Conservation (phyloP, 2,888 invertebrate genomes). For the Trissoscelio sp. region DNA sequence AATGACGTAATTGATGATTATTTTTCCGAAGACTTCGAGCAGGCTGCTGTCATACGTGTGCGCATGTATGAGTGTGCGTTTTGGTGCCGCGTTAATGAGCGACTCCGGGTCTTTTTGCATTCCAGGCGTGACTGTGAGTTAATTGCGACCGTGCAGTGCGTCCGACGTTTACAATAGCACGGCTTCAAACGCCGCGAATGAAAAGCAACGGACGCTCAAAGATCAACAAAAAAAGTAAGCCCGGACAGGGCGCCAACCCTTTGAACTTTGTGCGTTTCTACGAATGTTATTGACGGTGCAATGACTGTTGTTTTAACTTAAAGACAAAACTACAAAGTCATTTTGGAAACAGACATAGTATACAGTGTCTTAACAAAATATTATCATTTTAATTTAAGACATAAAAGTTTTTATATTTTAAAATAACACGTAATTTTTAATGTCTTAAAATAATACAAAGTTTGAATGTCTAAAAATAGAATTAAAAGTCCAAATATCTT, state of each 20-base stretch:
- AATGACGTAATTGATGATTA: constrained; percentile 32
- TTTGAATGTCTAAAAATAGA: no score
- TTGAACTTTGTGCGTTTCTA: constrained; percentile 6
- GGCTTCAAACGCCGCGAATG: constrained; percentile 23
- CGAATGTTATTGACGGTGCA: not conserved
- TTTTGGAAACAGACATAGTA: no score
- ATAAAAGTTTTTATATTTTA: no score
- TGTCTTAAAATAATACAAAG: no score
- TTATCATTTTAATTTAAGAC: no score
- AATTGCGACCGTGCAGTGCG: constrained; percentile 23
- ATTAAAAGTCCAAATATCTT: no score
- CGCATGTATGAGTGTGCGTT: no score
- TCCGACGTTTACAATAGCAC: constrained; percentile 19
- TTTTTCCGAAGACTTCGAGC: constrained; percentile 9
- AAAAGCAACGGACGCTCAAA: constrained; percentile 11
- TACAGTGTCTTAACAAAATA: no score
- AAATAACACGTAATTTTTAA: no score
- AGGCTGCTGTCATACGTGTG: no score
- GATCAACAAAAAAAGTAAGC: constrained; percentile 11
- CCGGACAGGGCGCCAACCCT: not conserved
- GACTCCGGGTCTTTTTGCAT: constrained; percentile 35
- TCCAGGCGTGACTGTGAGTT: constrained; percentile 37
- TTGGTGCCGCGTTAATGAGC: constrained; percentile 14
- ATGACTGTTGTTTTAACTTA: not conserved
- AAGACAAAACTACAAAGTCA: no score